Conservation (phyloP, 2,888 invertebrate species). For the Ptychoptera albimana region DNA sequence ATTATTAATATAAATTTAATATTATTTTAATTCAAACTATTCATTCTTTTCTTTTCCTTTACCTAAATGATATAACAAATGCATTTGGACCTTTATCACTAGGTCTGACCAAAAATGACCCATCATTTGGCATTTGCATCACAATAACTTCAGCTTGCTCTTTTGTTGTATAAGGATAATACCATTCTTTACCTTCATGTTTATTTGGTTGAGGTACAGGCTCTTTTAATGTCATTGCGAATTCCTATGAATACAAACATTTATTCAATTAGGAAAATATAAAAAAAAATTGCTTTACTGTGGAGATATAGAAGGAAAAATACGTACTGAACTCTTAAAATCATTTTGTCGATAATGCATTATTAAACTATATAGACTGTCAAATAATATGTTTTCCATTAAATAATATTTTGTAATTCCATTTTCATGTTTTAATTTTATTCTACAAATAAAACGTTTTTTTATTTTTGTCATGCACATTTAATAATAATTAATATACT, state of each 20-base stretch:
- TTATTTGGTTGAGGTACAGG: constrained; percentile 92
- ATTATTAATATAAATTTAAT: not conserved
- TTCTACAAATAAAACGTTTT: constrained; percentile 32
- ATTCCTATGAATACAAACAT: constrained; percentile 41
- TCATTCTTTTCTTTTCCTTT: constrained; percentile 10
- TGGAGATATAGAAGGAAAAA: not conserved
- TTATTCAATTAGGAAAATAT: not conserved
- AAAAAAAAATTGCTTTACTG: not conserved
- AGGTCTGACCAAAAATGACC: constrained; percentile 86
- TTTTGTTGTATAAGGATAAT: constrained; percentile 64
- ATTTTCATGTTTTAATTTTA: constrained; percentile 74
- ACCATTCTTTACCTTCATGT: constrained; percentile 90
- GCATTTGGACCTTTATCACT: constrained; percentile 74
- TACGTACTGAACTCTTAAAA: constrained; percentile 57
- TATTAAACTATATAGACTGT: constrained; percentile 81
- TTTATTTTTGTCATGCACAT: not conserved
- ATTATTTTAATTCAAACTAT: not conserved
- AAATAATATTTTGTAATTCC: constrained; percentile 82
- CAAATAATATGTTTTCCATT: constrained; percentile 75
- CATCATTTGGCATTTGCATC: constrained; percentile 61
- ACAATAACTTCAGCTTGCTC: constrained; percentile 78
- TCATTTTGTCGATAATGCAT: constrained; percentile 79
- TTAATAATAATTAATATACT: not conserved
- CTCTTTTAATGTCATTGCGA: constrained; percentile 70
- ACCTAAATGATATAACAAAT: constrained; percentile 90